Base-by-base conservation (phyloP, 2,113 vertebrate genomes). In the Cinclus mexicanus region DNA sequence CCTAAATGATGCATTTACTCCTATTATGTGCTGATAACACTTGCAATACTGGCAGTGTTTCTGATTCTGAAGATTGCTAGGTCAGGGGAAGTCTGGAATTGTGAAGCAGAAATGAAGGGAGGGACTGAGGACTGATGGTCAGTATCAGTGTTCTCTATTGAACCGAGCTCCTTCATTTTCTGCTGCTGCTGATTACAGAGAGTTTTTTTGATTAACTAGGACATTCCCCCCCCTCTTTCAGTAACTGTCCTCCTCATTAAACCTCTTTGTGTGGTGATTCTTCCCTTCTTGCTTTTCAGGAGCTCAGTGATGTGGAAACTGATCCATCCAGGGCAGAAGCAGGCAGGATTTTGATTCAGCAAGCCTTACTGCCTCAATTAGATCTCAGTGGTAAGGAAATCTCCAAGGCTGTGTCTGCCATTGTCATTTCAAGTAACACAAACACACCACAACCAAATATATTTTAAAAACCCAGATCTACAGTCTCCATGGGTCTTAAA, bases 221-320 rank as follows among this genome's bases (percentile, higher is more conserved):
- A 4, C 25, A 41, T 35, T 19, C 29, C 24, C 15, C 0, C 3
- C 5, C 6, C 6, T 17, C 22, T 39, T 88, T 47, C 53, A 53
- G 2, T 89, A 87, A 49, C n/a, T 29, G 4, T 74, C 61, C 39
- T 75, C n/a, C 77, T 94, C 53, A 44, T 76, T 64, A 92, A 41
- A 42, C 64, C 61, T 94, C 49, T 71, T 70, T 78, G 56, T 64
- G 46, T 81, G 61, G 47, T 39, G 44, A 56, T 82, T 74, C 74
- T 84, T 94, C 53, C 33, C 31, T 63, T 42, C n/a, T 47, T 89
- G 59, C 86, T 89, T 85, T 89, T 85, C 91, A 90, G 87, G 74
- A 84, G 89, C 77, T 93, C 84, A 79, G 37, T 55, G 89, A 74
- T 84, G 90, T 78, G 84, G 91, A 87, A 96, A 85, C 29, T 22